Evolutionary conservation across 1,140 invertebrate genomes (phyloP).

Genomic region (Mesaphorura yosii): DNA sequence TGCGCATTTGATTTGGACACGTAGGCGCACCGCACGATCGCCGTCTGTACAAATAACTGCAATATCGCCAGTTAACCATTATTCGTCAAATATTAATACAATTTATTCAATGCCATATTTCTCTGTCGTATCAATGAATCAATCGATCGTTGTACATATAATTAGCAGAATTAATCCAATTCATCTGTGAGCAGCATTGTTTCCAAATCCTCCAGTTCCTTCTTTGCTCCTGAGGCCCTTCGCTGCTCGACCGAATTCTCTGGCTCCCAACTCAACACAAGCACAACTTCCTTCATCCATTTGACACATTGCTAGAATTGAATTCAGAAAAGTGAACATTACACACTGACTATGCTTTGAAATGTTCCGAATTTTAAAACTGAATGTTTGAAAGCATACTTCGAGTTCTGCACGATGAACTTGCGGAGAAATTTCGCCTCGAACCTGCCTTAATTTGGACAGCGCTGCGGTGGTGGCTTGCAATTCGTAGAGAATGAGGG

Average conservation of each 20-base stretch:
- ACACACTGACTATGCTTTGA: no score
- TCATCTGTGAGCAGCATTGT: no score
- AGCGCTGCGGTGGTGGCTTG: constrained; percentile 42
- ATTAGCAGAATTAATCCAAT: no score
- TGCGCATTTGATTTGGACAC: no score
- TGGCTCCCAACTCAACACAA: constrained; percentile 23
- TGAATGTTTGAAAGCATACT: constrained; percentile 10
- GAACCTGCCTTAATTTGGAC: constrained; percentile 18
- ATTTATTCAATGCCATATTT: no score
- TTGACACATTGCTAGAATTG: constrained; percentile 17
- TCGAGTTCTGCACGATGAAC: constrained; percentile 23
- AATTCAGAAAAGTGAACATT: background rate
- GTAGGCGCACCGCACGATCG: no score
- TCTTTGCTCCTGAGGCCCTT: constrained; percentile 20
- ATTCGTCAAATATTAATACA: no score
- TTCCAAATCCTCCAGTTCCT: constrained; percentile 18
- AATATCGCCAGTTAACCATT: no score
- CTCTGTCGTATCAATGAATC: no score
- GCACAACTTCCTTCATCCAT: constrained; percentile 19
- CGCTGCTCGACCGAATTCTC: constrained; percentile 21
- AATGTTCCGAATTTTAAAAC: background rate
- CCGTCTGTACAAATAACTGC: no score
- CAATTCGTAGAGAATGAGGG: constrained; percentile 49
- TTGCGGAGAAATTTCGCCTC: constrained; percentile 22
- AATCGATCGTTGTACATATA: no score